Conservation (phyloP, 2,888 invertebrate genomes). For the Cheilosia urbana region DNA sequence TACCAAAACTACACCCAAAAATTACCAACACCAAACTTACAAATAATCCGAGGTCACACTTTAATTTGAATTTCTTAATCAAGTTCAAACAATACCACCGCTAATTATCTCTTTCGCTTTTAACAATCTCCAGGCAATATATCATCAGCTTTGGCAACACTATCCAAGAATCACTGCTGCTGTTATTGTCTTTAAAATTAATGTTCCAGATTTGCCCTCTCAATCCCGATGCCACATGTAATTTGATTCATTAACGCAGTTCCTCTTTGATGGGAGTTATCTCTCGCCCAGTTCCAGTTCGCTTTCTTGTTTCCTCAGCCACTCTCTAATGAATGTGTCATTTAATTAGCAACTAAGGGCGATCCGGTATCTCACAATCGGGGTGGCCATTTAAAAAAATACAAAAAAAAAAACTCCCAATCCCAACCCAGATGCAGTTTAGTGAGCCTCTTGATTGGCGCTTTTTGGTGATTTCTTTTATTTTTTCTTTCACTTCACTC, state of each 20-base stretch:
- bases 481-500: not conserved
- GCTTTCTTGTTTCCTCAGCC: not conserved
- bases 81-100: constrained; percentile 21
- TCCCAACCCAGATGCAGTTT: not conserved
- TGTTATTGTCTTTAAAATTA: constrained; percentile 26
- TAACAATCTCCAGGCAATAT: not conserved
- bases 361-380: constrained; percentile 43
- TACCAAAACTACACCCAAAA: not conserved
- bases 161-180: constrained; percentile 18
- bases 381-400: constrained; percentile 37
- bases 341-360: constrained; percentile 60
- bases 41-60: constrained; percentile 6
- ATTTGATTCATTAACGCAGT: constrained; percentile 52
- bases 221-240: constrained; percentile 25
- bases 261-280: constrained; percentile 23
- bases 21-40: not conserved
- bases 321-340: constrained; percentile 54
- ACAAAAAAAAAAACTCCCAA: not conserved
- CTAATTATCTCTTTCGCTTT: constrained; percentile 6
- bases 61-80: not conserved
- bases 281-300: not conserved
- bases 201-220: constrained; percentile 1
- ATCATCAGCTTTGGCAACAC: constrained; percentile 21
- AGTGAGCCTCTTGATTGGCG: constrained; percentile 1
- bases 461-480: constrained; percentile 15